Base-by-base conservation (phyloP, 2,888 invertebrate species). In the Leucophenga montana region DNA sequence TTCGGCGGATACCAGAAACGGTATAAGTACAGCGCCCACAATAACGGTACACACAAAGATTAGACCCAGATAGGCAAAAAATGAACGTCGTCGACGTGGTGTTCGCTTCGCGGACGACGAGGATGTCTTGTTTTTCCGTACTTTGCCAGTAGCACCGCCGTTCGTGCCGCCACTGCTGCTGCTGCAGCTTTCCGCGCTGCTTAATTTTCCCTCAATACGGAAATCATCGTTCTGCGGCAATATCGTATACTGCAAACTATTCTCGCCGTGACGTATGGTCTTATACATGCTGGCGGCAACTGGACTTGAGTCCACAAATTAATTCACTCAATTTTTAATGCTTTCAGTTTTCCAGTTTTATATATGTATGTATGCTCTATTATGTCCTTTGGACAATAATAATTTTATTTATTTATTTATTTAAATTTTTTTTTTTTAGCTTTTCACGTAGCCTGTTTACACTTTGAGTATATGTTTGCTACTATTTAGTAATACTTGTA, bases 191-290 rank as follows among this genome's bases (percentile, higher is more conserved):
- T 90, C 91, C 78, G 90, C 91, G 73, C 91, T 90, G 77, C 90
- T 90, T 73, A 91, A 82, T 71, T 92, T 92, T 78, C 92, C 91
- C 74, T 92, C 92, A 78, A 87, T 90, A 71, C 92, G 89, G 78
- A 92, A 91, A 85, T 92, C 92, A 86, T 93, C 93, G 70, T 92
- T 92, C 87, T 93, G 93, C 71, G 93, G 93, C 75, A 94, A 90
- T 80, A 94, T 93, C 78, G 93, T 93, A 88, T 94, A 94, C 85
- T 93, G 93, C 80, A 94, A 90, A 85, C 93, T 93, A 82, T 93
- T 92, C 87, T 94, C 93, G 74, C 93, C 93, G 87, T 93, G 93
- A 75, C 93, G 90, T 86, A 93, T 93, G 78, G 93, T 93, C 89
- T 93, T 94, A 89, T 93, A 93, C 94, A 94, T 94, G 57, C 75